Base-by-base conservation (phyloP, 2,888 invertebrate species). In the Rhogogaster chlorosoma region DNA sequence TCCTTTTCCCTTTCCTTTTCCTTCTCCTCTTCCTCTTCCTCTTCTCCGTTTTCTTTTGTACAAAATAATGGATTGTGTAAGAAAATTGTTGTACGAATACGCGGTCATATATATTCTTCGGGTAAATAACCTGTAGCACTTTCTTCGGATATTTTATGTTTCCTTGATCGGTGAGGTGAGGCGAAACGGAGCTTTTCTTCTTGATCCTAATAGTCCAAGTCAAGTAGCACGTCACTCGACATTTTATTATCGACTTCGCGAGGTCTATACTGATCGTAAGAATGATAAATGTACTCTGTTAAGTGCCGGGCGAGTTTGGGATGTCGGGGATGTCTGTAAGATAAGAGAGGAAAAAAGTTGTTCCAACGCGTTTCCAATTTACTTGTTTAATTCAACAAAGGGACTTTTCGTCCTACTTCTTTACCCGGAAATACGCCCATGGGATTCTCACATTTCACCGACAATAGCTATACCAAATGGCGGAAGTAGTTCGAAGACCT, bases 401-500 rank as follows among this genome's bases (percentile, higher is more conserved):
- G n/a, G 42, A n/a, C 22, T 32, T 22, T 26, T 26, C 22, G 6
- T 26, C 73, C 73, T 73, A 18, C 45, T 42, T 26, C 22, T 73
- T 73, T 2, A 26, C 38, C 38, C 42, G 73, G 42, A 38, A 73
- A 73, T 73, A 42, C 38, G 42, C 73, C 73, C 67, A 32, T 32
- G 67, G 67, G 67, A 67, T 67, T 73, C 73, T 42, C 42, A 22
- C 38, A 73, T 67, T 67, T 67, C 67, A 67, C 29, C 32, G 67
- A 67, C 15, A 67, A 67, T 67, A 32, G 42, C 38, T 42, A n/a
- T n/a, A n/a, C 42, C 73, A 42, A 73, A 45, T 42, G 15, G 22
- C 73, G 73, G 42, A 73, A 73, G 73, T 36, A 73, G 45, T 73
- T 73, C 22, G 73, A 73, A 73, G 73, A 73, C 73, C 38, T 67